A percentile compares a stretch with the other conserved stretches of the same genome.
Conservation (phyloP, 2,113 vertebrate species). For the Corvus hawaiiensis region DNA sequence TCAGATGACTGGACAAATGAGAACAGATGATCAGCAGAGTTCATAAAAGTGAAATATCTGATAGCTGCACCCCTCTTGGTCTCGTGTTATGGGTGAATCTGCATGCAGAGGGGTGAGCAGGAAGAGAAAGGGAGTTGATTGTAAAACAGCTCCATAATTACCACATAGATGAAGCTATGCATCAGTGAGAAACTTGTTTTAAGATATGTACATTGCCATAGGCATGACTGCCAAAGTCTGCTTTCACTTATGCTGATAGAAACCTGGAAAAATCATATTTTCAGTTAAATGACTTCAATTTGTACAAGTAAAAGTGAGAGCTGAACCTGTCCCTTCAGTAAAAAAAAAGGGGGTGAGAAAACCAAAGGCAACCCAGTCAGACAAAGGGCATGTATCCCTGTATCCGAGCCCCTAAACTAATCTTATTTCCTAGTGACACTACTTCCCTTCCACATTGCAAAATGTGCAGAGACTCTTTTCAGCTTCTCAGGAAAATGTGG, state of each 20-base stretch:
- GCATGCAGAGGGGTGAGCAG: not conserved
- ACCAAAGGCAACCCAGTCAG: not conserved
- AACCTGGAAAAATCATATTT: slow-evolving; percentile 23
- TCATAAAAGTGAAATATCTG: slow-evolving; percentile 50
- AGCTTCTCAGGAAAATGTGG: not conserved
- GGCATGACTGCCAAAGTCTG: slow-evolving; percentile 25
- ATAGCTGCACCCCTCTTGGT: not conserved
- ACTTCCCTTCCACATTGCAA: not conserved
- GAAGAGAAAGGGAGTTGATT: not conserved
- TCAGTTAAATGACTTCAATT: slow-evolving; percentile 33
- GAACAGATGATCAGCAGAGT: slow-evolving; percentile 31
- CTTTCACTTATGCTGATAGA: not conserved
- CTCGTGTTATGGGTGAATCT: not conserved
- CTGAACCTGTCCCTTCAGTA: not conserved
- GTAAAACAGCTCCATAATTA: not conserved
- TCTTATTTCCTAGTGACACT: not conserved
- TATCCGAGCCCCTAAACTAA: not conserved
- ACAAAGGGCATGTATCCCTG: not conserved
- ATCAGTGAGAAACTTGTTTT: slow-evolving; percentile 31
- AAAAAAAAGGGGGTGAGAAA: not conserved
- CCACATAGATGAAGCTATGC: not conserved
- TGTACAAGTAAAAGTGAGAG: not conserved
- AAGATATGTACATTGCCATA: slow-evolving; percentile 24
- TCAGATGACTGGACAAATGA: slow-evolving; percentile 45
- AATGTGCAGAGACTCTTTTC: not conserved